Percentiles rank a stretch among this genome's conserved stretches.
phyloP scores from a whole-genome alignment of 1,140 invertebrate genomes.

The Lasaia peninsularis region DNA sequence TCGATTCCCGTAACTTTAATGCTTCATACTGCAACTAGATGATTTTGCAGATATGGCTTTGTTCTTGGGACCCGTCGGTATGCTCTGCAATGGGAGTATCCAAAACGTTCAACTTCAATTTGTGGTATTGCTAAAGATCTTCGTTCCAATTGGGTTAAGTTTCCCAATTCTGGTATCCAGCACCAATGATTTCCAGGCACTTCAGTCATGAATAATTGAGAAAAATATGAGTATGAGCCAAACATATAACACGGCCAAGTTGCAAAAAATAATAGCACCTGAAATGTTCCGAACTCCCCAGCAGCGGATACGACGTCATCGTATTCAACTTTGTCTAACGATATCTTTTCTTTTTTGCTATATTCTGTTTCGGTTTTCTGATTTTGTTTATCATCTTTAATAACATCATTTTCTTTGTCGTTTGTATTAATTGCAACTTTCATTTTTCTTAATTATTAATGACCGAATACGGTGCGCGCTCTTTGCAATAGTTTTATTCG shows the following conservation, averaged over 20 bases:
- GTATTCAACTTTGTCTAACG: slow-evolving; percentile 72
- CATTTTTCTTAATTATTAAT: slow-evolving; percentile 5
- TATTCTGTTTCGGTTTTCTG: not conserved
- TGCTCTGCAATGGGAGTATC: slow-evolving; percentile 48
- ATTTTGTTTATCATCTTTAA: not conserved
- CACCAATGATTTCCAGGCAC: slow-evolving; percentile 81
- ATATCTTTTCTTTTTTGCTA: not conserved
- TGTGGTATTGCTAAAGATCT: slow-evolving; percentile 47
- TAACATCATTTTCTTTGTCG: not conserved
- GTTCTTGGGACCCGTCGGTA: too few relatives aligned
- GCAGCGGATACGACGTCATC: slow-evolving; percentile 80
- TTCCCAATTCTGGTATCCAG: slow-evolving; percentile 74
- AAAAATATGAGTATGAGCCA: slow-evolving; percentile 81
- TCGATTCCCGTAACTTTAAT: too few relatives aligned
- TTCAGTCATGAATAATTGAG: slow-evolving; percentile 82
- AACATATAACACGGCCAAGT: slow-evolving; percentile 73
- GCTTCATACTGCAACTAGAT: too few relatives aligned
- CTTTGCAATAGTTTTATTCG: not conserved
- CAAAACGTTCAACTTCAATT: slow-evolving; percentile 38
- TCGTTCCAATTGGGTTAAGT: slow-evolving; percentile 54
- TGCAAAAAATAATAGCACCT: slow-evolving; percentile 80
- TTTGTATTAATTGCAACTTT: not conserved
- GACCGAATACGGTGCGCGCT: not conserved
- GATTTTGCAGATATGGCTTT: too few relatives aligned
- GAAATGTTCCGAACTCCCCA: slow-evolving; percentile 82